phyloP scores from a whole-genome alignment of 2,888 invertebrate genomes.

The Tachina lurida region DNA sequence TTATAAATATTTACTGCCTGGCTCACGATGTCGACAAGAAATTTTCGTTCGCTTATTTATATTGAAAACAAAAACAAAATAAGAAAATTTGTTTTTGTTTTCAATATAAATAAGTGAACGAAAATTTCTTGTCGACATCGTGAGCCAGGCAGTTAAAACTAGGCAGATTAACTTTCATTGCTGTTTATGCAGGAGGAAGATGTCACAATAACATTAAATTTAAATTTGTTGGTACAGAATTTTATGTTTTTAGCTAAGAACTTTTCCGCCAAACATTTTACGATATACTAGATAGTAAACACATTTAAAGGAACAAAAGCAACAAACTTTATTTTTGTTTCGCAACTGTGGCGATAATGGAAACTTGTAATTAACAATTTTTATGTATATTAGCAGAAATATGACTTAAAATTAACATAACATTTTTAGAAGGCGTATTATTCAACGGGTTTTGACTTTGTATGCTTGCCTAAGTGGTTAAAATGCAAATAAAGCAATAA shows the following conservation, averaged over 20 bases:
- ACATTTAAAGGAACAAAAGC: background rate
- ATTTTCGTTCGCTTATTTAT: no score
- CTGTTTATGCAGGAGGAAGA: background rate
- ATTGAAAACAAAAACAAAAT: no score
- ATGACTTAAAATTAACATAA: constrained; percentile 55
- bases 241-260: constrained; percentile 17
- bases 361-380: constrained; percentile 61
- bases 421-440: background rate
- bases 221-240: constrained; percentile 4
- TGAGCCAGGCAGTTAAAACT: no score
- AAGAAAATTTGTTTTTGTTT: no score
- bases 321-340: background rate
- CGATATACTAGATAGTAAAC: background rate
- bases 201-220: background rate
- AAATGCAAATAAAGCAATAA: constrained; percentile 55
- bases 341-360: constrained; percentile 2
- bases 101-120: no score
- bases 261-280: constrained; percentile 13
- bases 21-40: no score
- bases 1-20: background rate
- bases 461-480: background rate
- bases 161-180: background rate
- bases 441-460: constrained; percentile 2
- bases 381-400: constrained; percentile 62
- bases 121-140: no score